phyloP scores from a whole-genome alignment of 2,888 invertebrate species.

The Noctua fimbriata region DNA sequence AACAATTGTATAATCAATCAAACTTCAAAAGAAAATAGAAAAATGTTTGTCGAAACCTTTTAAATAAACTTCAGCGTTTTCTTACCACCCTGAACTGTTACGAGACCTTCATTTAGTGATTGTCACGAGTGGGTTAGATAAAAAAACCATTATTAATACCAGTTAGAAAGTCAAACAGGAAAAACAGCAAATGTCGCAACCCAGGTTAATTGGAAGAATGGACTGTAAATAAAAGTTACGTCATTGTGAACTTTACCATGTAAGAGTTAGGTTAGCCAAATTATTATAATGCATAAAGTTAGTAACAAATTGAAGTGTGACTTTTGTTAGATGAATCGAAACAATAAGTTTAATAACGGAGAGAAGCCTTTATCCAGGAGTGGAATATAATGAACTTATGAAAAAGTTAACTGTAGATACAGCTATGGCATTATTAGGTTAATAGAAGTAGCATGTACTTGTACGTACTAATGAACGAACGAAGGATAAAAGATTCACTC shows the following conservation, averaged over 20 bases:
- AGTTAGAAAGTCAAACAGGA: not conserved
- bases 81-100: not conserved
- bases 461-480: constrained; percentile 14
- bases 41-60: not conserved
- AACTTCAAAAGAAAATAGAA: not conserved
- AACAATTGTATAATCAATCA: not conserved
- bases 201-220: not conserved
- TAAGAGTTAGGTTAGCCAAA: not conserved
- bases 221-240: not conserved
- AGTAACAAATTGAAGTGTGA: not conserved
- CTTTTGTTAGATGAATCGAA: not conserved
- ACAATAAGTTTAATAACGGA: not conserved
- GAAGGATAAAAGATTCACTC: constrained; percentile 8
- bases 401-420: not conserved
- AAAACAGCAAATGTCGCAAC: constrained; percentile 28
- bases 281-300: no score
- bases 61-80: not conserved
- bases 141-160: not conserved
- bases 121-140: not conserved
- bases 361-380: no score
- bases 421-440: not conserved
- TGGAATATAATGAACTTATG: not conserved
- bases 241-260: not conserved
- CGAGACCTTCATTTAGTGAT: not conserved
- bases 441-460: not conserved